Evolutionary conservation across 2,113 vertebrate genomes (phyloP).

Genomic region (Accipiter virgatus): DNA sequence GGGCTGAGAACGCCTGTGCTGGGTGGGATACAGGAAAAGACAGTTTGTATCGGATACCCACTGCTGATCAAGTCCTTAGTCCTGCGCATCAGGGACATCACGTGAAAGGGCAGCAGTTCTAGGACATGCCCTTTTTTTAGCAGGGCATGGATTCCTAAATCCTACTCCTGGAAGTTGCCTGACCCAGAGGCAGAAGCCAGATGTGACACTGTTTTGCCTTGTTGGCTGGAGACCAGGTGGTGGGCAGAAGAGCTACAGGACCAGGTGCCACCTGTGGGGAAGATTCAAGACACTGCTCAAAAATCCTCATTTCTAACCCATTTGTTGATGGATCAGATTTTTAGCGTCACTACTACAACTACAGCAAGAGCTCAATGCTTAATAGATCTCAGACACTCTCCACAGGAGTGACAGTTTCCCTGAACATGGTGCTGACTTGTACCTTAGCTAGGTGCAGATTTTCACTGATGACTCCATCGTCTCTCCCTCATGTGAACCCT

Average conservation of each 20-base stretch:
- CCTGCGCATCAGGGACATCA: not conserved
- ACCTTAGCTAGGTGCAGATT: not conserved
- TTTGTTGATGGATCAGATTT: not conserved
- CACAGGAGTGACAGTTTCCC: not conserved
- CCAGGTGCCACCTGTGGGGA: too few species aligned
- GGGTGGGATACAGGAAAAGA: too few species aligned
- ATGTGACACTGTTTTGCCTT: not conserved
- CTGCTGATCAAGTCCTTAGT: not conserved
- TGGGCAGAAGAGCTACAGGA: not conserved
- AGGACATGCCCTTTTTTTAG: not conserved
- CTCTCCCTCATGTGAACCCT: not conserved
- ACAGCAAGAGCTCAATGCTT: not conserved
- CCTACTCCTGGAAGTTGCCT: not conserved
- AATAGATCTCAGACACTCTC: not conserved
- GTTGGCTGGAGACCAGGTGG: not conserved
- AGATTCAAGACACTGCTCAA: not conserved
- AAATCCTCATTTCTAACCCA: not conserved
- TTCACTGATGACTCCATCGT: accelerated
- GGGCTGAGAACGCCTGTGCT: not conserved
- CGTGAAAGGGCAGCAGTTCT: not conserved
- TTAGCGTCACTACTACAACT: not conserved
- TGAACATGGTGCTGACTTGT: not conserved
- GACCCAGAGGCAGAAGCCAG: not conserved
- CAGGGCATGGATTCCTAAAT: not conserved
- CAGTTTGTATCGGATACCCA: not conserved